These are phyloP conservation scores for Apus apus DNA, from an alignment of 2,113 vertebrate species.

Conservation along the genomic window DNA sequence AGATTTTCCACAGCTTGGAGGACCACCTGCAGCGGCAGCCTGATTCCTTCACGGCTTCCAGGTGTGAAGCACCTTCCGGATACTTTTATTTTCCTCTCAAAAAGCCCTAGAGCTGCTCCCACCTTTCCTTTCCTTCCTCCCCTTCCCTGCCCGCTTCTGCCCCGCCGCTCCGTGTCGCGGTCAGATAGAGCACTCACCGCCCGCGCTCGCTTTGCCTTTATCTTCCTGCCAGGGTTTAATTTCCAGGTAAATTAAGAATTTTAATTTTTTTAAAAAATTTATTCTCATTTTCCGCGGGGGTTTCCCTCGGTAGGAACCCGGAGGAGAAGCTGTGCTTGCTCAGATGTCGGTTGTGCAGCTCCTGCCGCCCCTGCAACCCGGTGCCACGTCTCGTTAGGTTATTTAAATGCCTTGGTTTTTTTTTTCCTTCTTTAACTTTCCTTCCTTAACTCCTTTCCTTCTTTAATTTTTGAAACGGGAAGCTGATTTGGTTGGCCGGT, in stretches of 20 bases:
- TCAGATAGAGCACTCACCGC: not conserved
- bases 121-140: not conserved
- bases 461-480: not conserved
- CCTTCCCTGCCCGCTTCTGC: not conserved
- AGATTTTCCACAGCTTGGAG: not conserved
- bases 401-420: not conserved
- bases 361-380: not conserved
- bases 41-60: not conserved
- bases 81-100: not conserved
- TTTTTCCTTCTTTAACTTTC: too few species aligned
- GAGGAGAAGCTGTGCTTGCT: not conserved
- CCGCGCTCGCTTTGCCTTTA: not conserved
- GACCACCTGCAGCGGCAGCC: not conserved
- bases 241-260: not conserved
- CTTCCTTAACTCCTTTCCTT: too few species aligned
- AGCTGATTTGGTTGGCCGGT: not conserved
- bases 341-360: not conserved
- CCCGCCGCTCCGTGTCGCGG: not conserved
- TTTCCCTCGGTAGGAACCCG: not conserved
- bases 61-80: not conserved
- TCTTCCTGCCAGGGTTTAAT: not conserved
- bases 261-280: not conserved
- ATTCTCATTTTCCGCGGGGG: accelerated
- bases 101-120: not conserved
- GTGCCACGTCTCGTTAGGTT: not conserved